These are phyloP conservation scores for Pogonophryne albipinna DNA, from an alignment of 2,797 vertebrate species.

Conservation along the genomic window DNA sequence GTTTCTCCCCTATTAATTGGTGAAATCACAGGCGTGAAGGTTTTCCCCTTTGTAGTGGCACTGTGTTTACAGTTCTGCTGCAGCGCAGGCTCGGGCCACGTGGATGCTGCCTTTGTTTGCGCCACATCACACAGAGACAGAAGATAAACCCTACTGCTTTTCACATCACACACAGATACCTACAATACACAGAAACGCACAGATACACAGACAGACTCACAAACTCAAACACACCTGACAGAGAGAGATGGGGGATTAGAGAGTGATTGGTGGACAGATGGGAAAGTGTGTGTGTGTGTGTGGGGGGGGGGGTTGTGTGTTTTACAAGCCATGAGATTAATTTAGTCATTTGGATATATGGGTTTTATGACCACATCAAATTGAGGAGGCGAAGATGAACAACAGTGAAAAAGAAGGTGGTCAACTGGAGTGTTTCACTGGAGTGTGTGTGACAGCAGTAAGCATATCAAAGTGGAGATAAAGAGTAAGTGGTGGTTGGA, in stretches of 20 bases:
- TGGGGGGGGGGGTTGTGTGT: neutral
- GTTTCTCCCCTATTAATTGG: conserved; percentile 65
- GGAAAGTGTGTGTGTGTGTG: neutral
- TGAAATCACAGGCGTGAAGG: conserved; percentile 44
- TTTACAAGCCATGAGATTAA: conserved; percentile 44
- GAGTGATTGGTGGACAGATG: conserved; percentile 35
- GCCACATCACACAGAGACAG: conserved; percentile 51
- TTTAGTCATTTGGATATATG: conserved; percentile 37
- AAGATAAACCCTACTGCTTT: conserved; percentile 56
- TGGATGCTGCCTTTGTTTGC: conserved; percentile 68
- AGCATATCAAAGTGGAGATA: conserved; percentile 25
- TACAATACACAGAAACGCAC: conserved; percentile 2
- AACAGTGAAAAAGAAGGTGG: conserved; percentile 28
- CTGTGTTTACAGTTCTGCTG: conserved; percentile 57
- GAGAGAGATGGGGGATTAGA: conserved; percentile 33
- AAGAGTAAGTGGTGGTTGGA: neutral
- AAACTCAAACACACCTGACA: conserved; percentile 40
- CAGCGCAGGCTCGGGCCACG: conserved; percentile 28
- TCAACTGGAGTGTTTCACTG: conserved; percentile 25
- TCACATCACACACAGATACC: conserved; percentile 35
- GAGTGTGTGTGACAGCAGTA: conserved; percentile 18
- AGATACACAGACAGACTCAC: neutral
- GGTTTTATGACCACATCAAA: conserved; percentile 37
- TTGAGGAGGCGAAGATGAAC: conserved; percentile 29
- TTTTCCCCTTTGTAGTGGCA: conserved; percentile 60